Evolutionary conservation across 2,113 vertebrate genomes (phyloP).

Genomic region (Gallinago undulata): DNA sequence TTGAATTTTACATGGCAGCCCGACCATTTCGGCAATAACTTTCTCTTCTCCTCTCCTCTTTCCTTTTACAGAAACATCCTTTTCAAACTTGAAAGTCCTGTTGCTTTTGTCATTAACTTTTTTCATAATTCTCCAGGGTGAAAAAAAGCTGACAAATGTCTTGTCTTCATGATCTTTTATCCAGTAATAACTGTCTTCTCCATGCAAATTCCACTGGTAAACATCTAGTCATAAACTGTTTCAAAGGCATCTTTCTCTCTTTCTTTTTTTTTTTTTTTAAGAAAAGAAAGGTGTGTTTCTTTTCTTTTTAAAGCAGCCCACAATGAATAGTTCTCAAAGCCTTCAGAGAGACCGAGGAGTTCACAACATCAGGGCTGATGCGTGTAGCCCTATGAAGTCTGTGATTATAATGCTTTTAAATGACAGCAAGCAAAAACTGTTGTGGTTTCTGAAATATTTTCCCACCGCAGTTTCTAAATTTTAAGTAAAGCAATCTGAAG

Average conservation of each 20-base stretch:
- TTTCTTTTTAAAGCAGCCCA: constrained; percentile 13
- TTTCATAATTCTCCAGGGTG: background rate
- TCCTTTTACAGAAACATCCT: background rate
- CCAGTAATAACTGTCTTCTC: background rate
- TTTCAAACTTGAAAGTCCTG: background rate
- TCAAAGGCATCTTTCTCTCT: background rate
- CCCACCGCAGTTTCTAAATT: background rate
- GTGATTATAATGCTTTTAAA: background rate
- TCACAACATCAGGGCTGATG: background rate
- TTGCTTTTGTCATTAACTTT: background rate
- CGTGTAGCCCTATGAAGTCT: background rate
- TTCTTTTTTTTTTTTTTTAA: background rate
- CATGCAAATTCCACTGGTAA: background rate
- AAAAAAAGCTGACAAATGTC: background rate
- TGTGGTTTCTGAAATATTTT: background rate
- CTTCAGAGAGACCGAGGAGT: background rate
- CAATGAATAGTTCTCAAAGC: background rate
- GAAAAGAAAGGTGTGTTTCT: background rate
- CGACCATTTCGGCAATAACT: background rate
- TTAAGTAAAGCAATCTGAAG: background rate
- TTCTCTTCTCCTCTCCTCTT: background rate
- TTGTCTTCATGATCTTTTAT: background rate
- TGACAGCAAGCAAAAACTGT: background rate
- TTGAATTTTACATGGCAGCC: background rate
- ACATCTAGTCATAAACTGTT: background rate